phyloP scores from a whole-genome alignment of 2,888 invertebrate species.

The Prenolepis imparis region DNA sequence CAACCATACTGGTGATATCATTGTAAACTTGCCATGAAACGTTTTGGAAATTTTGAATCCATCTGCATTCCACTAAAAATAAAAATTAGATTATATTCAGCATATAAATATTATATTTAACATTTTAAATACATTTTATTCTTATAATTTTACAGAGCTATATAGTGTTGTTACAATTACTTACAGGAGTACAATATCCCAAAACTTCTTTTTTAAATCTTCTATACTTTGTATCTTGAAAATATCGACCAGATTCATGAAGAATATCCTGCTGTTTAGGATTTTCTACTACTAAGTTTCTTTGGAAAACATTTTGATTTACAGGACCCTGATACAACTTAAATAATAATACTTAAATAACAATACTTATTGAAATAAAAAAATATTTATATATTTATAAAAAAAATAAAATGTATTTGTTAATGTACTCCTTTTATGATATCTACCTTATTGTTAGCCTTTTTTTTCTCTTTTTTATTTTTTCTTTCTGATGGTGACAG shows the following conservation, averaged over 20 bases:
- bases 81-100: constrained; percentile 50
- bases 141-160: not conserved
- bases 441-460: constrained; percentile 62
- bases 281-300: constrained; percentile 90
- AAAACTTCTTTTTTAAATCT: constrained; percentile 92
- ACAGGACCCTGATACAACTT: constrained; percentile 87
- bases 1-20: constrained; percentile 98
- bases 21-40: constrained; percentile 95
- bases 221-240: constrained; percentile 89
- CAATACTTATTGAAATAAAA: not conserved
- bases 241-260: constrained; percentile 92
- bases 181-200: constrained; percentile 97
- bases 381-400: not conserved
- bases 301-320: constrained; percentile 90
- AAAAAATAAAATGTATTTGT: not conserved
- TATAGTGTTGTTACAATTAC: constrained; percentile 73
- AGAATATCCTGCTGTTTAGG: constrained; percentile 92
- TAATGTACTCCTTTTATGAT: not conserved
- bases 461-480: constrained; percentile 64
- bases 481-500: constrained; percentile 65
- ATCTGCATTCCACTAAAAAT: constrained; percentile 95
- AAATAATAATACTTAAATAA: constrained; percentile 3
- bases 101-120: not conserved
- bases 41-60: constrained; percentile 97
- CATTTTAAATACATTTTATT: not conserved